Conservation (phyloP, 2,888 invertebrate genomes). For the Mythimna impura region DNA sequence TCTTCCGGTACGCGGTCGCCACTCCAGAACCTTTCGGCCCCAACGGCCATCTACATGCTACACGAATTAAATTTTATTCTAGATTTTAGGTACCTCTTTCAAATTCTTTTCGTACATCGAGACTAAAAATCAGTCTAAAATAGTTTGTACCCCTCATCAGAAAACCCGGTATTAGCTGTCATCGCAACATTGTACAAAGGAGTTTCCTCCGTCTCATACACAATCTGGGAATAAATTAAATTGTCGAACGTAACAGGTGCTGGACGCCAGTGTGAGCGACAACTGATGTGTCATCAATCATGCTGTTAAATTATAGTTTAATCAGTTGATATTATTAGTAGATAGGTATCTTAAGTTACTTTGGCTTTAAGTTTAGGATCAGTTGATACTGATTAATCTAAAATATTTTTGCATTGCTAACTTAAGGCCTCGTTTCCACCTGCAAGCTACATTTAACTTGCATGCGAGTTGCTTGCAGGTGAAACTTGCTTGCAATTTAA, state of each 20-base stretch:
- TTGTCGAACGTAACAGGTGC: conserved; percentile 48
- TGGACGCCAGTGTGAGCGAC: conserved; percentile 34
- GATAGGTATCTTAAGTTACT: background rate
- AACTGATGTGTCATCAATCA: conserved; percentile 49
- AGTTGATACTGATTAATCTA: background rate
- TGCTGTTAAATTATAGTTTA: conserved; percentile 28
- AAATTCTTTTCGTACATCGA: too few species aligned
- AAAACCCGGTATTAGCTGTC: conserved; percentile 18
- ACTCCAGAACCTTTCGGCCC: too few species aligned
- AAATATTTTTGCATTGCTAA: too few species aligned
- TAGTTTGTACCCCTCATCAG: conserved; percentile 2
- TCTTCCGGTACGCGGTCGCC: too few species aligned
- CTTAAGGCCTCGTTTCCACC: too few species aligned
- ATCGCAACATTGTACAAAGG: conserved; percentile 6
- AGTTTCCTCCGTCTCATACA: conserved; percentile 1
- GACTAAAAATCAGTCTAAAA: background rate
- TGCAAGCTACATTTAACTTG: too few species aligned
- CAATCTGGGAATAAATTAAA: conserved; percentile 46
- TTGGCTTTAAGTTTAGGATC: background rate
- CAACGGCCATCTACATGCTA: too few species aligned
- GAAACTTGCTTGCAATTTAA: too few species aligned
- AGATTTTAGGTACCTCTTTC: too few species aligned
- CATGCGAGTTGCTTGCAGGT: too few species aligned
- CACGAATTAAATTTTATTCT: too few species aligned
- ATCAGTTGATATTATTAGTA: conserved; percentile 22